Base-by-base conservation (phyloP, 2,113 vertebrate species). In the Motacilla alba region DNA sequence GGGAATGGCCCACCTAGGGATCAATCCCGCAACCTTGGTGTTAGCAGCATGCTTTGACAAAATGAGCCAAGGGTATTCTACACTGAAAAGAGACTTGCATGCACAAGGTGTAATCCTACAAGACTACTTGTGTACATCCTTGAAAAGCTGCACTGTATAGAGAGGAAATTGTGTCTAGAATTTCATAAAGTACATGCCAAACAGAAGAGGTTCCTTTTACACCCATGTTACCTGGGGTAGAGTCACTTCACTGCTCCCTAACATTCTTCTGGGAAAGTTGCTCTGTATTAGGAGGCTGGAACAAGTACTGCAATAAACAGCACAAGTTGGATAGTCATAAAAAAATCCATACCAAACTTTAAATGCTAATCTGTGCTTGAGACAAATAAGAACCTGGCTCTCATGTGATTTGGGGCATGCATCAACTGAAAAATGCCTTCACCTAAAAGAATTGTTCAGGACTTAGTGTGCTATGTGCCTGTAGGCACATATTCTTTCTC, bases 101-200 rank as follows among this genome's bases (percentile, higher is more conserved):
- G 7, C 37, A 21, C 37, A 16, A 77, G 4, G 1, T 9, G 2
- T n/a, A 69, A 20, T 62, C 68, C 39, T 67, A 7, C 12, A 58
- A 35, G 33, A 50, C 12, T 46, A 2, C 16, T 87, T 0, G 0
- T 39, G 67, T 15, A 58, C 11, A 33, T 24, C 26, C 56, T 86
- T 35, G 30, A 43, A 78, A 78, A 83, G 6, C 9, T 83, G 22
- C 3, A 1, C 13, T 59, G 43, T 20, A 15, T 5, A 10, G 13
- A 59, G 19, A 18, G 15, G 30, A 39, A 69, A 15, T 14, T 86
- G 26, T 43, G 27, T 43, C 43, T 2, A 92, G 39, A 44, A 9
- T 83, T 93, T 80, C 15, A 21, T 27, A 35, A 59, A 68, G 11
- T 18, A 43, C 27, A 35, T 0, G 7, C 13, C 24, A 77, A 92